A percentile compares a stretch with the other conserved stretches of the same genome.
phyloP scores from a whole-genome alignment of 2,113 vertebrate genomes.

The Eleginops maclovinus region DNA sequence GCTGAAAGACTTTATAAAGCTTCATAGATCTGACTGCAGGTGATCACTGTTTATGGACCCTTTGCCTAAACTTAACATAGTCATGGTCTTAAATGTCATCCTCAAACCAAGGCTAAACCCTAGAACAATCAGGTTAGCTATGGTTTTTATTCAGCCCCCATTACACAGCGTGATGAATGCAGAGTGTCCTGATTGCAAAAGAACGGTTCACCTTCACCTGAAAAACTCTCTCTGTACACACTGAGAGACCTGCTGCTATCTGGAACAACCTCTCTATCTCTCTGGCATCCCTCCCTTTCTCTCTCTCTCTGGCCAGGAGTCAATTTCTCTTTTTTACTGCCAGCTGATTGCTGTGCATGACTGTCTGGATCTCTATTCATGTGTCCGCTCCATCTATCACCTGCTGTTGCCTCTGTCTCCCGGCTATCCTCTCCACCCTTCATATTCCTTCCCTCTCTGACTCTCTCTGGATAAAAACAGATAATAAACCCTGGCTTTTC shows the following conservation, averaged over 20 bases:
- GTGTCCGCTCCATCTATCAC: slow-evolving; percentile 76
- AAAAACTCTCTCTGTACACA: slow-evolving; percentile 62
- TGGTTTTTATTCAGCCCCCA: neutral
- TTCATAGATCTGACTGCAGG: no score
- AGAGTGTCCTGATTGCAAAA: slow-evolving; percentile 38
- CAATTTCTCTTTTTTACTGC: slow-evolving; percentile 74
- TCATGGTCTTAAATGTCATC: neutral
- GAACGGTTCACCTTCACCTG: slow-evolving; percentile 77
- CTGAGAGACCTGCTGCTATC: slow-evolving; percentile 76
- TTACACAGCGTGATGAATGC: slow-evolving; percentile 14
- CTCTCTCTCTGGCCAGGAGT: slow-evolving; percentile 63
- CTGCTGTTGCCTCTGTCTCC: slow-evolving; percentile 71
- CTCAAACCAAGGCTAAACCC: neutral
- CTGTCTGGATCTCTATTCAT: slow-evolving; percentile 77
- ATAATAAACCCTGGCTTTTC: slow-evolving; percentile 26
- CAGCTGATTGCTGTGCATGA: slow-evolving; percentile 77
- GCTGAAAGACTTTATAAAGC: neutral
- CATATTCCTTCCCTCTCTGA: slow-evolving; percentile 23
- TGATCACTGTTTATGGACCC: neutral
- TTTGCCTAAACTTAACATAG: neutral
- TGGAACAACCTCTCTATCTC: slow-evolving; percentile 76
- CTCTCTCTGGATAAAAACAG: slow-evolving; percentile 38
- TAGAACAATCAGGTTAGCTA: neutral
- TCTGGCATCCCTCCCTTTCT: slow-evolving; percentile 65
- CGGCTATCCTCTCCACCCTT: slow-evolving; percentile 24